Percentiles rank a stretch among this genome's conserved stretches.
These are phyloP conservation scores for Microctenopoma lineatum DNA, from an alignment of 2,797 vertebrate species.

Conservation along the genomic window DNA sequence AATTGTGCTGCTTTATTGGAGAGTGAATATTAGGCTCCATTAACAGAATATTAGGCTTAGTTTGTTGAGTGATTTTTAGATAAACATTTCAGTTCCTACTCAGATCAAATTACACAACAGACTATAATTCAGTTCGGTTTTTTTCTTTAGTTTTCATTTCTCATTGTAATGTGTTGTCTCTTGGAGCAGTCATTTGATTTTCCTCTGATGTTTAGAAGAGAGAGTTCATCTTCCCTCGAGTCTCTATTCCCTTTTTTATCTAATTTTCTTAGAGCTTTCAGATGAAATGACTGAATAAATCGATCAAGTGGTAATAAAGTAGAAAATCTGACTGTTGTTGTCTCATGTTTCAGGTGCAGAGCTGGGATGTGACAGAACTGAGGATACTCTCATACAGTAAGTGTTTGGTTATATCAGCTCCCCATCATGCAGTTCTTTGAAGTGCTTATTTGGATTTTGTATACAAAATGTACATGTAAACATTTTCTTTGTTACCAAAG, in stretches of 20 bases:
- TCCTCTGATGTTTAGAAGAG: conserved; percentile 58
- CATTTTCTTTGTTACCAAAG: conserved; percentile 56
- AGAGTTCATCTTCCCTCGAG: conserved; percentile 48
- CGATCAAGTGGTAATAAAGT: conserved; percentile 48
- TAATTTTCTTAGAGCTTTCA: conserved; percentile 62
- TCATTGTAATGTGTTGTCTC: conserved; percentile 41
- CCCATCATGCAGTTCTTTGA: conserved; percentile 40
- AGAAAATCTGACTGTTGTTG: conserved; percentile 64
- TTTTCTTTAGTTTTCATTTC: conserved; percentile 27
- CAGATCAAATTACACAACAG: conserved; percentile 4
- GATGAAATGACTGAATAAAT: conserved; percentile 58
- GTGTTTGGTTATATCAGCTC: conserved; percentile 59
- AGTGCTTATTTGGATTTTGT: conserved; percentile 39
- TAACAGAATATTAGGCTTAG: background rate
- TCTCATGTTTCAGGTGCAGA: conserved; percentile 84
- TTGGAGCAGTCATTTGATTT: conserved; percentile 43
- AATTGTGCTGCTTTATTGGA: conserved; percentile 8
- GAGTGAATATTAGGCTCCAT: background rate
- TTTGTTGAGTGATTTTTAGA: too few species aligned
- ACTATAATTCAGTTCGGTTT: conserved; percentile 44
- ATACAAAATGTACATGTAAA: conserved; percentile 7
- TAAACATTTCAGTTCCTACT: background rate
- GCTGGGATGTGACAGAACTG: conserved; percentile 84
- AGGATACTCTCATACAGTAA: conserved; percentile 82
- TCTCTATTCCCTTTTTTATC: conserved; percentile 67